Evolutionary conservation across 2,888 invertebrate species (phyloP).

Genomic region (Himalopsyche anomala): DNA sequence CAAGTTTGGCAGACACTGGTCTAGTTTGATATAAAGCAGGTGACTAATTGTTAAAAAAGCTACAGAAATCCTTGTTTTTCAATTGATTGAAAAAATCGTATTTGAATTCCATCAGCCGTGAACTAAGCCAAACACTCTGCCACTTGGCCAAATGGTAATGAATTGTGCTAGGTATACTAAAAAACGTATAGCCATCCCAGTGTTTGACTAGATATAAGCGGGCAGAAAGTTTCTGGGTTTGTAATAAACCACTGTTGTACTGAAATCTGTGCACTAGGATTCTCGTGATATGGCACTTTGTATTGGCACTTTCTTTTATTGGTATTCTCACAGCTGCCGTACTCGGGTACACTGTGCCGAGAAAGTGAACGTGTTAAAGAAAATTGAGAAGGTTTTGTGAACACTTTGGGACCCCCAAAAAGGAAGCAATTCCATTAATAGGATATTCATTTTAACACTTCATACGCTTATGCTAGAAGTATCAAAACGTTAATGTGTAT

Average conservation of each 20-base stretch:
- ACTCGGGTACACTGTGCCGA: not conserved
- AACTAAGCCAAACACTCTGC: too few relatives aligned
- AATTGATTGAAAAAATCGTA: too few relatives aligned
- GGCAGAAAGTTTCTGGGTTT: not conserved
- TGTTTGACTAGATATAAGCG: not conserved
- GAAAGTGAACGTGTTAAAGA: conserved; percentile 17
- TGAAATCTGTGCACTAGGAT: conserved; percentile 12
- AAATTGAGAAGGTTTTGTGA: conserved; percentile 34
- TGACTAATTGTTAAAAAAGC: too few relatives aligned
- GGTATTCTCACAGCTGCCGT: conserved; percentile 28
- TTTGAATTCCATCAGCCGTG: too few relatives aligned
- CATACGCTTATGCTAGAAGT: not conserved
- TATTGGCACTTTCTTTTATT: conserved; percentile 34
- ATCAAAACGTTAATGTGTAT: not conserved
- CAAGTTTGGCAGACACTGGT: too few relatives aligned
- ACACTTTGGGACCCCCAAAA: conserved; percentile 11
- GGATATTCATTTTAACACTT: conserved; percentile 21
- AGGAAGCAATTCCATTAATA: conserved; percentile 13
- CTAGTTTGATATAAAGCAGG: too few relatives aligned
- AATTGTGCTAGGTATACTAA: too few relatives aligned
- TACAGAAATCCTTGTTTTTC: too few relatives aligned
- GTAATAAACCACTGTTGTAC: not conserved
- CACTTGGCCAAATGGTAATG: too few relatives aligned
- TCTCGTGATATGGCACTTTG: conserved; percentile 8
- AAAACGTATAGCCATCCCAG: not conserved